phyloP scores from a whole-genome alignment of 2,113 vertebrate genomes.

The Onychostoma macrolepis region DNA sequence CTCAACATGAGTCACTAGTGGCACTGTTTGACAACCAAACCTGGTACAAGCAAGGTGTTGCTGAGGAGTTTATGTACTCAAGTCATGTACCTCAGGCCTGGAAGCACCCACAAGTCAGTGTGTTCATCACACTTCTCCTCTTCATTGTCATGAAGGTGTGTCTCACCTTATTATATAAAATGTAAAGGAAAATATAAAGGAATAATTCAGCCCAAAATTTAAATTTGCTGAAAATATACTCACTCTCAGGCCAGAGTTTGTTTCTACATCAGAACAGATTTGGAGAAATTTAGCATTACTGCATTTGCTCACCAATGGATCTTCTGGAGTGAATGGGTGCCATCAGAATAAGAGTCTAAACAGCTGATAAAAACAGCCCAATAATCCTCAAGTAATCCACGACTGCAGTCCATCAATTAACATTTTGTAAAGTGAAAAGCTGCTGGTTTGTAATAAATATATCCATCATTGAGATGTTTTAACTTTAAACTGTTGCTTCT shows the following conservation, averaged over 20 bases:
- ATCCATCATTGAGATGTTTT: background rate
- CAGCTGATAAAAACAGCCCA: background rate
- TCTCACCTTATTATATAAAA: background rate
- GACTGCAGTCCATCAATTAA: background rate
- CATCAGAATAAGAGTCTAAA: background rate
- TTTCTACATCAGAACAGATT: background rate
- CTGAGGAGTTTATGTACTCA: conserved; percentile 85
- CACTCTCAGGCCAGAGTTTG: background rate
- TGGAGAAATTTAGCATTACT: background rate
- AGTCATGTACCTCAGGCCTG: conserved; percentile 86
- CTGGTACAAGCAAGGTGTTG: conserved; percentile 89
- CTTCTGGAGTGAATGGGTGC: too few species aligned
- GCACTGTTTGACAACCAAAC: conserved; percentile 96
- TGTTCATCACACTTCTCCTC: conserved; percentile 93
- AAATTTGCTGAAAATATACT: background rate
- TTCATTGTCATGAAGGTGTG: conserved; percentile 98
- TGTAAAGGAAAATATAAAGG: too few species aligned
- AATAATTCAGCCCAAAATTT: background rate
- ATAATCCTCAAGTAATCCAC: background rate
- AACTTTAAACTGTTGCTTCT: background rate
- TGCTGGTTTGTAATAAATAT: background rate
- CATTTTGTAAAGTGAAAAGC: background rate
- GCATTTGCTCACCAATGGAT: background rate
- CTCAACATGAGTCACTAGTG: conserved; percentile 95
- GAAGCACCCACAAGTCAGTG: conserved; percentile 89